A percentile compares a stretch with the other conserved stretches of the same genome.
Evolutionary conservation across 2,888 invertebrate species (phyloP).

Genomic region (Uropetala carovei): DNA sequence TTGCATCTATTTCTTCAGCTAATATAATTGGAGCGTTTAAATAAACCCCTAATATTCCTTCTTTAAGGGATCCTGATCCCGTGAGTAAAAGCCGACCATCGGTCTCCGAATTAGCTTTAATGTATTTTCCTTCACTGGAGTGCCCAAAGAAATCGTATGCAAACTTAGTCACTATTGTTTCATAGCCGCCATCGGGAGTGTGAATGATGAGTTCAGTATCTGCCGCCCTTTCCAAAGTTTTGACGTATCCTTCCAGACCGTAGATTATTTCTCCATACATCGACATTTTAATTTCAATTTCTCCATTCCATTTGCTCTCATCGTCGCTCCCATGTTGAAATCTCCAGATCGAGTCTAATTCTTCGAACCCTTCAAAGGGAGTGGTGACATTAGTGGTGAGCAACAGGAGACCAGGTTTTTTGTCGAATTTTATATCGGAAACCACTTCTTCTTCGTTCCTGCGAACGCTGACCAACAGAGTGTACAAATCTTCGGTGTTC

Average conservation of each 20-base stretch:
- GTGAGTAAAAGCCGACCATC: conserved; percentile 41
- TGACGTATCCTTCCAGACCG: conserved; percentile 15
- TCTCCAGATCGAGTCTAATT: conserved; percentile 43
- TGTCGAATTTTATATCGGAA: conserved; percentile 2
- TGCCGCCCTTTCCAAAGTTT: conserved; percentile 17
- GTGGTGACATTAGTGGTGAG: conserved; percentile 41
- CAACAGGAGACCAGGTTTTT: background rate
- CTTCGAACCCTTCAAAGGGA: conserved; percentile 42
- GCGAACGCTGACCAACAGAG: background rate
- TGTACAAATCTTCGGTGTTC: background rate
- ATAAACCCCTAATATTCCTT: background rate
- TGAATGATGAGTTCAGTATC: background rate
- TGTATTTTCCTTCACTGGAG: background rate
- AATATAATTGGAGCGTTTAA: background rate
- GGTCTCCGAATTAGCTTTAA: background rate
- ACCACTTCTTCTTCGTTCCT: background rate
- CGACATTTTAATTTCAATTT: conserved; percentile 26
- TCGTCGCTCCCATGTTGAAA: background rate
- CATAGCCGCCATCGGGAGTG: conserved; percentile 26
- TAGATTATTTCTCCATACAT: conserved; percentile 30
- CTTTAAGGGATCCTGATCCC: background rate
- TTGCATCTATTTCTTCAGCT: background rate
- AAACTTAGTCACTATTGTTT: background rate
- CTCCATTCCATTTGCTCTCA: conserved; percentile 16
- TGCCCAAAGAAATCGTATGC: conserved; percentile 11